Conservation (phyloP, 2,797 vertebrate species). For the Hoplostethus mediterraneus region DNA sequence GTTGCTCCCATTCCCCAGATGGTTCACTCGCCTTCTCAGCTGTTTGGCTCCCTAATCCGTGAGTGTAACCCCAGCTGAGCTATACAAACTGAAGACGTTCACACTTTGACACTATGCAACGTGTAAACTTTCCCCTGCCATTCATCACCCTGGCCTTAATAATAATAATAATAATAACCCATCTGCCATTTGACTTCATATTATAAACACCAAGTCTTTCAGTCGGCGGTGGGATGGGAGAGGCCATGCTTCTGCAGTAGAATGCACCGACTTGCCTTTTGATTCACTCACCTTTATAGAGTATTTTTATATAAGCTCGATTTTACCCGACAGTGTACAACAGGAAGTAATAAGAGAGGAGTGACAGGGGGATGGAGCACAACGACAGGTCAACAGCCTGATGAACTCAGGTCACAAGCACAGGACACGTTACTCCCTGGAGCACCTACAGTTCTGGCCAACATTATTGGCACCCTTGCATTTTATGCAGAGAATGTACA, state of each 20-base stretch:
- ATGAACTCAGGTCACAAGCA: constrained; percentile 11
- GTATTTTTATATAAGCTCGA: not conserved
- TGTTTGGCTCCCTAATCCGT: constrained; percentile 66
- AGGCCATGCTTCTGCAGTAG: constrained; percentile 26
- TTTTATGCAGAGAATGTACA: too few species aligned
- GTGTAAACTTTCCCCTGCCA: constrained; percentile 32
- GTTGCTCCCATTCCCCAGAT: constrained; percentile 83
- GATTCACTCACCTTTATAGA: not conserved
- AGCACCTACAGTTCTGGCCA: too few species aligned
- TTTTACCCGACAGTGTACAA: not conserved
- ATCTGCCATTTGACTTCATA: constrained; percentile 28
- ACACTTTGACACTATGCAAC: constrained; percentile 63
- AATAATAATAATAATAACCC: constrained; percentile 16
- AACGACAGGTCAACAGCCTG: not conserved
- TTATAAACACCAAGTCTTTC: constrained; percentile 33
- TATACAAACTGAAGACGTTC: constrained; percentile 76
- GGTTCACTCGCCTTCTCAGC: constrained; percentile 73
- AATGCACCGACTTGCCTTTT: constrained; percentile 23
- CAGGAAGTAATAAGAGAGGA: not conserved
- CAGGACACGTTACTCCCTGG: too few species aligned
- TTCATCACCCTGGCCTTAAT: constrained; percentile 36
- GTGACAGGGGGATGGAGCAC: not conserved
- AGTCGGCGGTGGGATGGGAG: constrained; percentile 12
- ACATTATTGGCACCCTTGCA: too few species aligned
- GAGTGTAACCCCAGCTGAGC: constrained; percentile 62